Conservation (phyloP, 1,140 invertebrate species). For the Tetragnatha versicolor region DNA sequence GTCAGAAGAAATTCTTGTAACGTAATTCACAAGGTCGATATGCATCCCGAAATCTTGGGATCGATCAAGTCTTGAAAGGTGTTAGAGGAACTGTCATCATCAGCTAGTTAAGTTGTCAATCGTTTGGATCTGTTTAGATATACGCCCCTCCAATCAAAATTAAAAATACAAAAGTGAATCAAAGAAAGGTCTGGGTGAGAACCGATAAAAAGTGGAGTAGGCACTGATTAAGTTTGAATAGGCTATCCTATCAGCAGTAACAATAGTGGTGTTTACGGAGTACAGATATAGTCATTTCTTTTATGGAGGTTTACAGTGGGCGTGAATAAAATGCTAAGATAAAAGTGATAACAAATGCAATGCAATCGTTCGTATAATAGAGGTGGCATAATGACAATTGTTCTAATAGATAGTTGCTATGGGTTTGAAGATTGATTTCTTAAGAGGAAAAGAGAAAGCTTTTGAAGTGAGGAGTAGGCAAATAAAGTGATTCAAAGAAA, state of each 20-base stretch:
- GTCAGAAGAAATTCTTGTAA: neutral
- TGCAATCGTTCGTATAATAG: no score
- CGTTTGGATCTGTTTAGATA: neutral
- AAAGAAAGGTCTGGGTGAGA: neutral
- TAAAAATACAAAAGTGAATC: slow-evolving; percentile 15
- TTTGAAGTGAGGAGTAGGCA: no score
- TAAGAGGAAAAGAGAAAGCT: no score
- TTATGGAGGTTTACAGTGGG: no score
- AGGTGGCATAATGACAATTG: no score
- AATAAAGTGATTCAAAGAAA: no score
- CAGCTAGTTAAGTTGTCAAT: neutral
- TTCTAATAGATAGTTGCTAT: no score
- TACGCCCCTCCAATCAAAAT: slow-evolving; percentile 31
- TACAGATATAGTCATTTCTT: no score
- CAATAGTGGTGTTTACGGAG: neutral
- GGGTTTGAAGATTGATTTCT: no score
- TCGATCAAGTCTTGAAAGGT: neutral
- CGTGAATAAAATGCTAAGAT: no score
- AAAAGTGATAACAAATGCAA: no score
- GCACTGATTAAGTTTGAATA: slow-evolving; percentile 19
- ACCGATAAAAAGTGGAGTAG: slow-evolving; percentile 23
- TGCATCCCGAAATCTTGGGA: neutral
- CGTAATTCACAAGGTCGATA: neutral
- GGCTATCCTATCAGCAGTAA: neutral
- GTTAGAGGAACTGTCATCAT: neutral